phyloP scores from a whole-genome alignment of 2,113 vertebrate species.

The Phainopepla nitens region DNA sequence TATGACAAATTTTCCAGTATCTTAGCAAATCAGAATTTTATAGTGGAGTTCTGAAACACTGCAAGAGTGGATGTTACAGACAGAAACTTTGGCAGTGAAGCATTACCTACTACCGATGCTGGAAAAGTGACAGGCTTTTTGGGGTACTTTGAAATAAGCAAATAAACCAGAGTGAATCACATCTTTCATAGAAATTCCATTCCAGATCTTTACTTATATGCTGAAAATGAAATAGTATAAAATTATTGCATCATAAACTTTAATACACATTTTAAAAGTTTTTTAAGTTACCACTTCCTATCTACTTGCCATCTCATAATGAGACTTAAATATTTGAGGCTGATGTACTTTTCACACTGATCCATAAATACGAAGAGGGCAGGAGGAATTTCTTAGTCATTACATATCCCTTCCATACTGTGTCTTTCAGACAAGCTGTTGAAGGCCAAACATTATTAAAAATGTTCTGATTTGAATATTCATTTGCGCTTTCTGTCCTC shows the following conservation, averaged over 20 bases:
- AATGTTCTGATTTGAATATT: background rate
- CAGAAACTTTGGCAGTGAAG: background rate
- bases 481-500: background rate
- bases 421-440: background rate
- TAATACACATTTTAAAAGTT: background rate
- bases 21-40: background rate
- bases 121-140: background rate
- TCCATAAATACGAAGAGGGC: background rate
- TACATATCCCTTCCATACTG: background rate
- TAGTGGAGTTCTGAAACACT: background rate
- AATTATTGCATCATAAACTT: background rate
- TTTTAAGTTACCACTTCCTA: background rate
- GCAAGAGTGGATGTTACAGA: background rate
- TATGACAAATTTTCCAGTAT: background rate
- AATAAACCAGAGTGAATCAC: background rate
- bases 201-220: background rate
- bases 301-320: background rate
- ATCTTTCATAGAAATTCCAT: background rate
- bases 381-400: background rate
- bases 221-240: background rate
- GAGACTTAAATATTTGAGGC: background rate
- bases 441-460: background rate
- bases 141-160: background rate
- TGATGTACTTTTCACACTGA: background rate
- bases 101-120: background rate